Evolutionary conservation across 2,888 invertebrate genomes (phyloP), one percentile per base, ranked within the genome.

Genomic region (Pterostichus madidus): DNA sequence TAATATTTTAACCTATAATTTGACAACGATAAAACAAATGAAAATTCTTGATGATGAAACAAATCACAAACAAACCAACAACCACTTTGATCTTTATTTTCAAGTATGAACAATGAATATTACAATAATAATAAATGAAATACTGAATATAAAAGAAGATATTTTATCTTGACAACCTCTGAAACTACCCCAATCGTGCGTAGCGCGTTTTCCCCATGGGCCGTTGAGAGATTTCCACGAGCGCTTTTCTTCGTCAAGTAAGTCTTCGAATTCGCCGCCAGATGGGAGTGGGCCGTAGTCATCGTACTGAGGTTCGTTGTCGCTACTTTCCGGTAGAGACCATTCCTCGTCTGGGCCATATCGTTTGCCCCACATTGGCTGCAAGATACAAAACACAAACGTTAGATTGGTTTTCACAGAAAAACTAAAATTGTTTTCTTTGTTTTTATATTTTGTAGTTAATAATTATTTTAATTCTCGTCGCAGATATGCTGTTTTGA

Each of bases 131-230:
- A 35, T 13, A 64, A n/a, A 7, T 64, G 11, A 64, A 64, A 13
- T 39, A 11, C 6, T 49, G 49, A n/a, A 8, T 49, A 13, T 49
- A 5, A 39, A 39, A 3, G 8, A 8, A 39, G 6, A 39, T 52
- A 11, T 17, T 46, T 44, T 13, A 17, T 44, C 17, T 71, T 39
- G 32, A 49, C 24, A 44, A 82, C 83, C 83, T 77, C 77, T 46
- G 77, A 83, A 83, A 68, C 77, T 83, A 17, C 53, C 68, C 83
- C 83, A 83, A 44, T 77, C 77, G 31, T 81, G 81, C 31, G 82
- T 82, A 15, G 83, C 83, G 35, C 83, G 76, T 39, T 83, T 83
- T 46, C 83, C 83, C 83, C 83, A 83, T n/a, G 77, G 39, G 13
- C 61, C 35, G 24, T 76, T 83, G 6, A 83, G 24, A 15, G 76